Conservation (phyloP, 2,888 invertebrate genomes). For the Panopea generosa region DNA sequence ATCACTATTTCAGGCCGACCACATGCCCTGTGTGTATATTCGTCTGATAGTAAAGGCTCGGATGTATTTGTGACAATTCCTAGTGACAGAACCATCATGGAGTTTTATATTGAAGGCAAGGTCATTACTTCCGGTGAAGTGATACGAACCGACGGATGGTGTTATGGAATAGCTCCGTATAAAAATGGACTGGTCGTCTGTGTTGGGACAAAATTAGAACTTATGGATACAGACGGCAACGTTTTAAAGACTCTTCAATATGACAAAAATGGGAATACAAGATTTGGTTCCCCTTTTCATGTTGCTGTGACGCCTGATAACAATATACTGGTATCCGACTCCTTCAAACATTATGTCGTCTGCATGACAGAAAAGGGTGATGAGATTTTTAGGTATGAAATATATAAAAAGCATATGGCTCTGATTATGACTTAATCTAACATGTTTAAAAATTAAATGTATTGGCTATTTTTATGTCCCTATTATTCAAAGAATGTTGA, state of each 20-base stretch:
- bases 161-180: slow-evolving; percentile 59
- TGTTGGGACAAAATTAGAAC: slow-evolving; percentile 55
- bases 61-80: slow-evolving; percentile 59
- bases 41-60: slow-evolving; percentile 45
- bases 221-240: slow-evolving; percentile 55
- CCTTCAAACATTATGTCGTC: slow-evolving; percentile 30
- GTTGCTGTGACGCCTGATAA: slow-evolving; percentile 41
- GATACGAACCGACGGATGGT: slow-evolving; percentile 56
- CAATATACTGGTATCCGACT: slow-evolving; percentile 45
- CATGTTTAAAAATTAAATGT: no score
- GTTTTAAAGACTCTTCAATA: slow-evolving; percentile 33
- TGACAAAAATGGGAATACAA: slow-evolving; percentile 35
- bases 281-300: slow-evolving; percentile 57
- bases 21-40: slow-evolving; percentile 55
- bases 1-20: slow-evolving; percentile 37
- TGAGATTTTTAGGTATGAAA: slow-evolving; percentile 53
- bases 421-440: no score
- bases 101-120: slow-evolving; percentile 45
- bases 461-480: no score
- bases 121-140: slow-evolving; percentile 33
- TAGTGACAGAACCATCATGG: slow-evolving; percentile 39
- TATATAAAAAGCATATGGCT: neutral
- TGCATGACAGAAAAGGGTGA: slow-evolving; percentile 44
- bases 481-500: no score
- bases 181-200: slow-evolving; percentile 55